phyloP scores from a whole-genome alignment of 1,140 invertebrate species.

The Campodea augens region DNA sequence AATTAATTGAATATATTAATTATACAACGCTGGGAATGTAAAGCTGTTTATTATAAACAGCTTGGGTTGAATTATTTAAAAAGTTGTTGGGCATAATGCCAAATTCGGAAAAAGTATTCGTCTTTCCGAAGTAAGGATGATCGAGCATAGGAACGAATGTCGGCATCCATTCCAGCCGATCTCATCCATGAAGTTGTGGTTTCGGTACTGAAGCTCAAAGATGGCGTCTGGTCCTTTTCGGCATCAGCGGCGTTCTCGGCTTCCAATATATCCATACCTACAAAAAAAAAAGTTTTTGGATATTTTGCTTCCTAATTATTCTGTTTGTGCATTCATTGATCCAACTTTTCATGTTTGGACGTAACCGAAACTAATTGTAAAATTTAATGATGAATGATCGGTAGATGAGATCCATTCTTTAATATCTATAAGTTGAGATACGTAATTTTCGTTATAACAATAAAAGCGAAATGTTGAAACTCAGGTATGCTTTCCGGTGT shows the following conservation, averaged over 20 bases:
- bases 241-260: slow-evolving; percentile 13
- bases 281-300: slow-evolving; percentile 15
- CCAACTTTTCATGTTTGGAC: background rate
- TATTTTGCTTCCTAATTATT: background rate
- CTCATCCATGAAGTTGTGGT: slow-evolving; percentile 83
- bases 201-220: slow-evolving; percentile 59
- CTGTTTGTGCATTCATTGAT: background rate
- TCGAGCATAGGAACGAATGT: slow-evolving; percentile 69
- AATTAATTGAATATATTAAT: no score
- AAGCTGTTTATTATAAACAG: no score
- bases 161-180: slow-evolving; percentile 79
- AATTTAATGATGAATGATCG: no score
- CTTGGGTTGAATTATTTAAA: no score
- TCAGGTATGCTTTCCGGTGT: no score
- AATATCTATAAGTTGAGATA: no score
- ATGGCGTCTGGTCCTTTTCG: slow-evolving; percentile 41
- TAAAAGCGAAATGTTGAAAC: no score
- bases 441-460: no score
- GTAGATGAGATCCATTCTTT: no score
- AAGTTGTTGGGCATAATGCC: slow-evolving; percentile 62
- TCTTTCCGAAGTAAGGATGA: slow-evolving; percentile 58
- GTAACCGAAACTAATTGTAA: no score
- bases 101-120: slow-evolving; percentile 88
- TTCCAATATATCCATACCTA: slow-evolving; percentile 31
- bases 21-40: no score